Conservation (phyloP, 2,113 vertebrate genomes). For the zebrafish (Danio rerio) region GRCz12tu NC_133187.1:41383001-41383500, state of each 20-base stretch:
- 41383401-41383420: constrained; percentile 36
- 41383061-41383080: neutral
- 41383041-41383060: neutral
- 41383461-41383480: constrained; percentile 71
- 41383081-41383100: constrained; percentile 31
- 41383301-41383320: constrained; percentile 22
- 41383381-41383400: constrained; percentile 63
- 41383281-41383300: constrained; percentile 25
- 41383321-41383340: constrained; percentile 25
- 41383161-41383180: constrained; percentile 39
- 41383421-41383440: constrained; percentile 67
- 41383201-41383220: constrained; percentile 7
- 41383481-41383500: constrained; percentile 54
- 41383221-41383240: neutral
- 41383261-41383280: constrained; percentile 24
- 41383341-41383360: constrained; percentile 46
- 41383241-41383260: neutral
- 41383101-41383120: constrained; percentile 1
- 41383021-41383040: constrained; percentile 21
- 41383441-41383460: constrained; percentile 74
- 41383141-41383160: constrained; percentile 18
- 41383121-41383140: neutral
- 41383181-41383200: constrained; percentile 47
- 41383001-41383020: neutral
- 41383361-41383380: constrained; percentile 58